Evolutionary conservation across 2,797 vertebrate species (phyloP).

Genomic region (Amazona ochrocephala): DNA sequence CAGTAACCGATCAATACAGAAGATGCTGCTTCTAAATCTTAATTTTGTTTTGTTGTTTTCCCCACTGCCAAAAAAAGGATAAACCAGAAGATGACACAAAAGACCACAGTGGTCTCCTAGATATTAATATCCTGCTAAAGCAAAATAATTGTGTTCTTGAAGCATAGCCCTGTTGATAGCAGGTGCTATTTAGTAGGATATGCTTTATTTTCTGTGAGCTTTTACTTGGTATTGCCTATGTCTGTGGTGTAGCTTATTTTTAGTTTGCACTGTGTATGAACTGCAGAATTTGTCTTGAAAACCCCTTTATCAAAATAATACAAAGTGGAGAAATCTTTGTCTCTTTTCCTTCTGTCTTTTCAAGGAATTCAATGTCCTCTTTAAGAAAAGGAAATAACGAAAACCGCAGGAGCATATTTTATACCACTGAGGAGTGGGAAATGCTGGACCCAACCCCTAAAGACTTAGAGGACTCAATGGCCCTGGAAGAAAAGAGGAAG

Average conservation of each 20-base stretch:
- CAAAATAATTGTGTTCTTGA: neutral
- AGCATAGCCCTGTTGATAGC: neutral
- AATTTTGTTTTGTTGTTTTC: neutral
- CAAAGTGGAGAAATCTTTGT: neutral
- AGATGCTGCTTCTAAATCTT: constrained; percentile 8
- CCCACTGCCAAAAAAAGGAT: neutral
- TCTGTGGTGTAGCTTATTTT: neutral
- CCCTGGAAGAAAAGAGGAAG: constrained; percentile 78
- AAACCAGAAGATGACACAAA: neutral
- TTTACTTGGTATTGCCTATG: neutral
- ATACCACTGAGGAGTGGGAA: constrained; percentile 95
- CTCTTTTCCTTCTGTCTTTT: neutral
- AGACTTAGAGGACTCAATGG: constrained; percentile 83
- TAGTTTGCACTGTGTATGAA: neutral
- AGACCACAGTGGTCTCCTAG: neutral
- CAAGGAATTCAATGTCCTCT: constrained; percentile 93
- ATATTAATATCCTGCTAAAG: neutral
- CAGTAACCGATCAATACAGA: neutral
- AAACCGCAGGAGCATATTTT: constrained; percentile 89
- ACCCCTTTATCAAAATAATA: neutral
- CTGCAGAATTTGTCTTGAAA: neutral
- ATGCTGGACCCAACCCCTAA: constrained; percentile 88
- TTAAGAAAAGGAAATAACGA: constrained; percentile 86
- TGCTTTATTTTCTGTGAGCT: neutral
- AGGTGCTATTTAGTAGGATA: neutral